Evolutionary conservation across 2,797 vertebrate genomes (phyloP).

Genomic region (Falco columbarius): DNA sequence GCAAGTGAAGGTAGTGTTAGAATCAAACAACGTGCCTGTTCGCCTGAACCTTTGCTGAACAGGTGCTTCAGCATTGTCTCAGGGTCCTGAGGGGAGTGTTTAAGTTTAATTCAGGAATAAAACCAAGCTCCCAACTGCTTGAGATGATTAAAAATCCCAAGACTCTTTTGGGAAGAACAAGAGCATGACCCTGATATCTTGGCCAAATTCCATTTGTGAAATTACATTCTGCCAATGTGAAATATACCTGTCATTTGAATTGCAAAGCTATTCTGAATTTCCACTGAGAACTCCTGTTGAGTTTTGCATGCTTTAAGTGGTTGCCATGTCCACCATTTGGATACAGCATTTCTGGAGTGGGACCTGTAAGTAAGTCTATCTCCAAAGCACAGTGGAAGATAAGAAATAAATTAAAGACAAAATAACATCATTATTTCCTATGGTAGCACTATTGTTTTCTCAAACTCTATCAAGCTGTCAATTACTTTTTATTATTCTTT

Average conservation of each 20-base stretch:
- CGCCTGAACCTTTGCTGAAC: not conserved
- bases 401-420: not conserved
- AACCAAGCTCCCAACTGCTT: slow-evolving; percentile 6
- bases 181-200: not conserved
- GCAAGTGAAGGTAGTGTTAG: not conserved
- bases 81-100: not conserved
- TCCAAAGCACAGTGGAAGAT: not conserved
- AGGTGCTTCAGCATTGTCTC: slow-evolving; percentile 6
- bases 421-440: not conserved
- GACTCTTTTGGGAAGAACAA: not conserved
- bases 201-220: slow-evolving; percentile 12
- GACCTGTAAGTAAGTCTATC: not conserved
- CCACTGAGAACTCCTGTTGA: not conserved
- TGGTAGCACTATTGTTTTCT: not conserved
- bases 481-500: not conserved
- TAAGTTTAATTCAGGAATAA: slow-evolving; percentile 39
- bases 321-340: not conserved
- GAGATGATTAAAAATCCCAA: slow-evolving; percentile 33
- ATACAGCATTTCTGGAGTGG: not conserved
- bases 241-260: slow-evolving; percentile 18
- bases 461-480: not conserved
- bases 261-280: not conserved
- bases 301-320: not conserved
- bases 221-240: slow-evolving; percentile 18
- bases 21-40: not conserved